phyloP scores from a whole-genome alignment of 2,888 invertebrate genomes.

The Cordylochernes scorpioides region DNA sequence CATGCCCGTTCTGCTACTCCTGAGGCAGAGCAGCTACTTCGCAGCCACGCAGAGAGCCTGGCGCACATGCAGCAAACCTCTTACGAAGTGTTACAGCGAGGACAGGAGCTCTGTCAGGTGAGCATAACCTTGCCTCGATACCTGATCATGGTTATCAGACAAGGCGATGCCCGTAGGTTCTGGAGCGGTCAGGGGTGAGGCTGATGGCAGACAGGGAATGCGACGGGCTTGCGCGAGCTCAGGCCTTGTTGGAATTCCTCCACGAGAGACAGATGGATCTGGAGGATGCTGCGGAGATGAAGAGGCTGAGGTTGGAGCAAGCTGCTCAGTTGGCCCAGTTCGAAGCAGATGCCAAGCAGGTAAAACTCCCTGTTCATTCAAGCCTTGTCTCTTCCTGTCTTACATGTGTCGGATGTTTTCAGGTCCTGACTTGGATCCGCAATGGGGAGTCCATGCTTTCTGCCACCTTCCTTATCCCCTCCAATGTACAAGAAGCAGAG shows the following conservation, averaged over 20 bases:
- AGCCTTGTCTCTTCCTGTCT: no score
- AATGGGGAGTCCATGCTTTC: constrained; percentile 88
- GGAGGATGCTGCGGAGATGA: constrained; percentile 71
- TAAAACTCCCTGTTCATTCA: no score
- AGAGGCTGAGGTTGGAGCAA: constrained; percentile 67
- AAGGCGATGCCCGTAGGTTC: constrained; percentile 17
- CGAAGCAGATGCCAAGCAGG: constrained; percentile 76
- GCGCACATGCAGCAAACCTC: constrained; percentile 80
- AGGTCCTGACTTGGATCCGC: constrained; percentile 77
- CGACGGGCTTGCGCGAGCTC: constrained; percentile 25
- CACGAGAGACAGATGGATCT: constrained; percentile 70
- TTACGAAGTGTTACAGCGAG: constrained; percentile 73
- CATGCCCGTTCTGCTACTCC: constrained; percentile 48
- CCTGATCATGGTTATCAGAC: no score
- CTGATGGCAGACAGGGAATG: constrained; percentile 23
- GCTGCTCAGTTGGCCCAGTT: constrained; percentile 77
- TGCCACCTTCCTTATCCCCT: constrained; percentile 74
- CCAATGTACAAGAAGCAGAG: constrained; percentile 67
- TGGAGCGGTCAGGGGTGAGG: constrained; percentile 22
- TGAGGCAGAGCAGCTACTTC: constrained; percentile 63
- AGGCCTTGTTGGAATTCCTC: constrained; percentile 54
- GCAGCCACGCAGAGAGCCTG: constrained; percentile 74
- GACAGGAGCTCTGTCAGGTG: constrained; percentile 66
- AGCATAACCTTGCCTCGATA: no score
- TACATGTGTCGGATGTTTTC: no score